Base-by-base conservation (phyloP, 2,888 invertebrate species). In the Standfussiana lucernea region DNA sequence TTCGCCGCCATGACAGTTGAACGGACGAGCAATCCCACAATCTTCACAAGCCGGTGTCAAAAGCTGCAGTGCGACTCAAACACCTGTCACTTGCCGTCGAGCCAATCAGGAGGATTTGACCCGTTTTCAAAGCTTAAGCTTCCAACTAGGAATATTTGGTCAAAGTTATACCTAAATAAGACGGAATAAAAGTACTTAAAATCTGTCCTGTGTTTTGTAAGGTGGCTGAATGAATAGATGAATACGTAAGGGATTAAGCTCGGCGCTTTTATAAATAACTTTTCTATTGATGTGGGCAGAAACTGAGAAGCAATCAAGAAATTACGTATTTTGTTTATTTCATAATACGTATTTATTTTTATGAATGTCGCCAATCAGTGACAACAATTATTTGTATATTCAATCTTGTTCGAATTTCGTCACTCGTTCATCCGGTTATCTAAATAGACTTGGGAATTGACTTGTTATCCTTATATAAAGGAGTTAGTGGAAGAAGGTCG, bases 41-140 rank as follows among this genome's bases (percentile, higher is more conserved):
- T 64, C 62, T 72, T 68, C 15, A 28, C 18, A 72, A 66, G 40
- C 47, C 32, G 28, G 15, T 64, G 80, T 65, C 74, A 80, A 80
- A 74, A 42, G 64, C 80, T 80, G 64, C 80, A 74, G n/a, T 59
- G 74, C 56, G 56, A 21, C 40, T 80, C 35, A 64, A 79, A 50
- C 24, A 56, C 35, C 28, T 59, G 64, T 56, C 56, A 15, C 28
- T 24, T 68, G 64, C 59, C 74, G 68, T 69, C 40, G 28, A 42
- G 13, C 15, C 56, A 59, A 74, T 79, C 68, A 59, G 10, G 50
- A 67, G 68, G 68, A 80, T 45, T 79, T 65, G 35, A 68, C 73
- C 73, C 21, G 32, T 64, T 53, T 73, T 2, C 35, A 62, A 71
- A 79, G 42, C 47, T 28, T 21, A 40, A 28, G 2, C 21, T 18